A percentile compares a stretch with the other conserved stretches of the same genome.
Evolutionary conservation across 2,888 invertebrate genomes (phyloP).

Genomic region (Brachylomia viminalis): DNA sequence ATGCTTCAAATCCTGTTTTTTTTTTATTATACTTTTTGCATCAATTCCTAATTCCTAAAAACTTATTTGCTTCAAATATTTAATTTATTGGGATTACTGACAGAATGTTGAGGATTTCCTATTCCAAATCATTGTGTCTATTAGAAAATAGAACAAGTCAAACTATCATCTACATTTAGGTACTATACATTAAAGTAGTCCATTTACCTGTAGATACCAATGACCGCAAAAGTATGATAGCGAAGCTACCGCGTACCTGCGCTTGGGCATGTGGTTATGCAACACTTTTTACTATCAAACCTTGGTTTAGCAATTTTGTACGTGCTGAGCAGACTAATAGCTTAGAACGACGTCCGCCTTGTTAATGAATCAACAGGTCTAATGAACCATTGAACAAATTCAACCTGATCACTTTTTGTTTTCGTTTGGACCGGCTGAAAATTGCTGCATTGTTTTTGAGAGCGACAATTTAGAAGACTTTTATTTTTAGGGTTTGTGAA

Average conservation of each 20-base stretch:
- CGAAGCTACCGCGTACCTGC: slow-evolving; percentile 39
- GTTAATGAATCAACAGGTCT: slow-evolving; percentile 60
- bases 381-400: slow-evolving; percentile 68
- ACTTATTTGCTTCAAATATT: neutral
- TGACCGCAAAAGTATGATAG: slow-evolving; percentile 55
- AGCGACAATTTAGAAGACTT: slow-evolving; percentile 33
- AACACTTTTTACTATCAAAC: slow-evolving; percentile 66
- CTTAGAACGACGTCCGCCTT: slow-evolving; percentile 42
- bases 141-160: neutral
- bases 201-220: slow-evolving; percentile 7
- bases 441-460: slow-evolving; percentile 47
- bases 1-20: slow-evolving; percentile 40
- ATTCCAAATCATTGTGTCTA: neutral
- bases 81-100: neutral
- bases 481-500: slow-evolving; percentile 52
- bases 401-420: slow-evolving; percentile 48
- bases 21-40: neutral
- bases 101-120: neutral
- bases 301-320: slow-evolving; percentile 60
- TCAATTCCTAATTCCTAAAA: neutral
- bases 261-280: slow-evolving; percentile 60
- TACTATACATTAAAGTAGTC: neutral
- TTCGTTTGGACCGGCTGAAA: slow-evolving; percentile 40
- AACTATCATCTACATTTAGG: neutral
- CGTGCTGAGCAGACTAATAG: slow-evolving; percentile 67